Evolutionary conservation across 2,888 invertebrate genomes (phyloP), one percentile per base, ranked within the genome.

Genomic region (Synergus umbraculus): DNA sequence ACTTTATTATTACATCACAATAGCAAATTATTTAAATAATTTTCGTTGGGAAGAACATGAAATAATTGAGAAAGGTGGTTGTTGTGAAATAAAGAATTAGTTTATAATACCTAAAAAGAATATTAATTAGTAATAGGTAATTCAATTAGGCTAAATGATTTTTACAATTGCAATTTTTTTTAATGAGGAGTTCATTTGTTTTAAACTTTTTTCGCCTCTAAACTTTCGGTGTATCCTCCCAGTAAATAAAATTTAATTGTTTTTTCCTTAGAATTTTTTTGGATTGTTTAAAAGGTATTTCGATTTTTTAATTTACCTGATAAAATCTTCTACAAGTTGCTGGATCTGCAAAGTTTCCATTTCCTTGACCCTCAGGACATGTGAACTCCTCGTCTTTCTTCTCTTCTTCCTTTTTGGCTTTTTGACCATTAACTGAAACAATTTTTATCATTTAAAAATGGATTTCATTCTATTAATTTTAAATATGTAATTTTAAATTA

Each of bases 331-430:
- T 94, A 91, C 97, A 97, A 49, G 97, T 97, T 69, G 94, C 96
- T 13, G 97, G 97, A 93, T 97, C 97, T 29, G 97, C 97, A 90
- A 96, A 97, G 92, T 97, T 97, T 81, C 97, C 97, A 92, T 97
- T 97, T 82, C 96, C 97, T 86, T 95, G 94, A 69, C 95, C 95
- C 91, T 96, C 95, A n/a, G 97, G 97, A 91, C 97, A 97, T 82
- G 93, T 93, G 88, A 95, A 97, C 76, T 96, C 96, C 85, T 95
- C 94, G 67, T 93, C 91, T 86, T 94, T 94, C 86, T 94, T 94
- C 83, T 95, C 94, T 86, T 95, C 92, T 82, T 92, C 92, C 83
- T 90, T 89, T 83, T 91, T 92, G 76, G 87, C 88, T 82, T 92
- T 92, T 87, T 93, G 93, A 80, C 92, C 89, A 81, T 86, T 88